Evolutionary conservation across 2,113 vertebrate species (phyloP), one percentile per base, ranked within the genome.

Genomic region (Vireo altiloquus): DNA sequence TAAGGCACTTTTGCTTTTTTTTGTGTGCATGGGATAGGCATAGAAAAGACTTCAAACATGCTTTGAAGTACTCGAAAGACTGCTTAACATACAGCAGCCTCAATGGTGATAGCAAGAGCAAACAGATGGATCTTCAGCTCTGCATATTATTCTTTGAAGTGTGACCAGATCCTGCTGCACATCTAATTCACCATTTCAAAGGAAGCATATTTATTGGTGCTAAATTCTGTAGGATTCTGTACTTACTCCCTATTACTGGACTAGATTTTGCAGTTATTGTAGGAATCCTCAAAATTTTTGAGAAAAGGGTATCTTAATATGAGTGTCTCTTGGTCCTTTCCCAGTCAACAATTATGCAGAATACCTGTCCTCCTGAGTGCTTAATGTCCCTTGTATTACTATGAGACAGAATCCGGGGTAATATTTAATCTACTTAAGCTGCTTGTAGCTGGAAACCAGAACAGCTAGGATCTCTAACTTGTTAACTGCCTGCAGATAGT

Each of bases 11-110:
- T 78, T 97, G 70, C 61, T 87, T 60, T 82, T 69, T 95, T 96
- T 93, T 97, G 77, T 95, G 96, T 96, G 93, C 82, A 63, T 24
- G 72, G 94, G 94, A 70, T 87, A 90, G 69, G 92, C 88, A 87
- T 86, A 95, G 85, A 54, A 90, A 96, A 91, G 92, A 95, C 96
- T 97, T 98, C 97, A 98, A 97, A 98, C 60, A 39, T 57, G 82
- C 97, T 98, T 97, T 97, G 97, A 98, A 98, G 97, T 97, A 90
- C 94, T 96, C 94, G 95, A 95, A 98, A 96, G 94, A 70, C 97
- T 97, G 90, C 95, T 97, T 97, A 97, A 97, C 96, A 97, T 54
- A 95, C 82, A 96, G 82, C 92, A 97, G 71, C 87, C 87, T 96
- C 86, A 85, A 17, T 35, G 21, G 86, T 42, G 82, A 95, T 81